Base-by-base conservation (phyloP, 1,140 invertebrate species). In the Drosophila repleta region DNA sequence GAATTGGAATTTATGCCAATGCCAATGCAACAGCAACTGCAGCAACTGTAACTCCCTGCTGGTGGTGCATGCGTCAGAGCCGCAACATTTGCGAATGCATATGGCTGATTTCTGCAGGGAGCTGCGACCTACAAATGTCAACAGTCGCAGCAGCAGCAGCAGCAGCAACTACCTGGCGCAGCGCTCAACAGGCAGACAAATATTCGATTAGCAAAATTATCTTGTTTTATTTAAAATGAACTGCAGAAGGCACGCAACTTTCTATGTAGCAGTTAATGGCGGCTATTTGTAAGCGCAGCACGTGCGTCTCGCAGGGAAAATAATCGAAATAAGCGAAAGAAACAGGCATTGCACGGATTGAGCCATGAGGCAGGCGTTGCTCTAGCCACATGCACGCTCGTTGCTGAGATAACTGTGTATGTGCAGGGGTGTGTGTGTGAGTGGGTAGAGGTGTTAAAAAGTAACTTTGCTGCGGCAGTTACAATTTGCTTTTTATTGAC, bases 401-500 rank as follows among this genome's bases (percentile, higher is more conserved):
- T 52, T 63, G 49, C 21, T 11, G 45, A 52, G 46, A 26, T 57
- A 63, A 29, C 4, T 29, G n/a, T 35, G 37, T 3, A 39, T 51
- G 45, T 53, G 46, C n/a, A 49, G 39, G 35, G 70, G 74, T 76
- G 26, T 29, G 26, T 29, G 7, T 7, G 7, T 7, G 29, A 20
- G 49, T 41, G 35, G 66, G 73, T 76, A 4, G 74, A 68, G 78
- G 82, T 87, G 82, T 79, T 88, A 88, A 88, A 88, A 88, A 88
- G 83, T 83, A 76, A 87, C 83, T 79, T 71, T 88, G 83, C 87
- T 75, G 29, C 67, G 71, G 75, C 83, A 79, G 78, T 83, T 88
- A 88, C 83, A 88, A 88, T 88, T 88, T 88, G 83, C 83, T 88
- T 88, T 88, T 88, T 88, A 88, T 88, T 88, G 83, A 87, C 83